Evolutionary conservation across 2,888 invertebrate species (phyloP), one percentile per base, ranked within the genome.

Genomic region (Pasiphila rectangulata): DNA sequence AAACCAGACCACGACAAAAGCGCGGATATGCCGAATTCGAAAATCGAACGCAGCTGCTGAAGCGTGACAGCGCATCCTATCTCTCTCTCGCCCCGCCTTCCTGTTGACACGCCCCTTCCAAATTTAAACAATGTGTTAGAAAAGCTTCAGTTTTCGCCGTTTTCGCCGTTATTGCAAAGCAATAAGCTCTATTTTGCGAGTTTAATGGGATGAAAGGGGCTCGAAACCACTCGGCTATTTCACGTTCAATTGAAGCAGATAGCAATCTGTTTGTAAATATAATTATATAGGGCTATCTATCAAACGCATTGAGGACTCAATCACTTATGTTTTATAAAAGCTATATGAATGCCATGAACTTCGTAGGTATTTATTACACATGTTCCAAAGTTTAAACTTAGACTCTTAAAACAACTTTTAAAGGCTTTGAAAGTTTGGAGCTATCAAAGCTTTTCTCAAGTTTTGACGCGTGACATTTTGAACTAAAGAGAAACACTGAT

Each of bases 31-130:
- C 43, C 42, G 25, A 48, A 42, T 46, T 46, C 49, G 45, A 56
- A 56, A 59, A 54, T 54, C 47, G 41, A 52, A 41, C 48, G 53
- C 56, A 56, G 54, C 56, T 56, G 57, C 43, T 36, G 29, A 56
- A 59, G 53, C 16, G 53, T 54, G 54, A 54, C 48, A 25, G 48
- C 50, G 39, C 53, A 41, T 55, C 46, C 54, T 86, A 85, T 85
- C 81, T 79, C 76, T 83, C 77, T 74, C 75, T 71, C 71, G 81
- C 70, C 67, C 81, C 84, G 84, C 84, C 85, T 72, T 77, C 69
- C 63, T 59, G 57, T 48, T 41, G 61, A 69, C 84, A 84, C 87
- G 87, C 87, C 87, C 69, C 77, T 79, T 63, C 69, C 72, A 77
- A 64, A 77, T 76, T 75, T 74, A 75, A 81, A 72, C 61, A 56